Evolutionary conservation across 30 jellyfish, hydroid and myxozoan genomes (phyloP), one percentile per base, ranked within the genome.

Genomic region (Chrysaora quinquecirrha): DNA sequence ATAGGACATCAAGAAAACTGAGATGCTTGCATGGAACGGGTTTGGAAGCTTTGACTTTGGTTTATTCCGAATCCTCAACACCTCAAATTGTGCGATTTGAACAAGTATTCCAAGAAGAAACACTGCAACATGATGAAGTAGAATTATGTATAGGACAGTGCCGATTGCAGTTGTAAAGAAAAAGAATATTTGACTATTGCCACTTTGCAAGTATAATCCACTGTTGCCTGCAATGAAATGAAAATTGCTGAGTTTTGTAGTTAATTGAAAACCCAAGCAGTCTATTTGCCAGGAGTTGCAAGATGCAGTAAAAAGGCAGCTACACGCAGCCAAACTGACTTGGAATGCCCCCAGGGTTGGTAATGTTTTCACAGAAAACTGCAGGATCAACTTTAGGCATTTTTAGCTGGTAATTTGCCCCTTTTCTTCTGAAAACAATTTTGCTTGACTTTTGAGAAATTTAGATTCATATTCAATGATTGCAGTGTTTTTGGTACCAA

Each of bases 111-210:
- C 71, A 0, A 83, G 64, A 7, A 83, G 25, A 1, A 52, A 58
- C 3, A 83, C 34, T 22, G 62, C 81, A 1, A 83, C n/a, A 22
- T 73, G 46, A 47, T 69, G 93, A 25, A 83, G 34, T 14, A 83
- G 80, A 81, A 49, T n/a, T 48, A 47, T 74, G 30, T 83, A 83
- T 23, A 83, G 64, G 2, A 71, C 54, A 16, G 71, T 75, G 10
- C 93, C 93, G 35, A 64, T 71, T 3, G 64, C 38, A 19, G 81
- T 69, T 0, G 86, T 70, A 73, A 73, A 58, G 24, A 83, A 43
- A 56, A 70, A 83, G 71, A 83, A 83, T 23, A 73, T 43, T 3
- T 80, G 86, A 33, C 93, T 63, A 11, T 65, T 75, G 21, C 28
- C 31, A 19, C 85, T 33, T 28, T 73, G 86, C 9, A 83, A 43